Percentiles rank a stretch among this genome's conserved stretches.
These are phyloP conservation scores for Neocloeon triangulifer DNA, from an alignment of 1,140 invertebrate species.

Conservation along the genomic window DNA sequence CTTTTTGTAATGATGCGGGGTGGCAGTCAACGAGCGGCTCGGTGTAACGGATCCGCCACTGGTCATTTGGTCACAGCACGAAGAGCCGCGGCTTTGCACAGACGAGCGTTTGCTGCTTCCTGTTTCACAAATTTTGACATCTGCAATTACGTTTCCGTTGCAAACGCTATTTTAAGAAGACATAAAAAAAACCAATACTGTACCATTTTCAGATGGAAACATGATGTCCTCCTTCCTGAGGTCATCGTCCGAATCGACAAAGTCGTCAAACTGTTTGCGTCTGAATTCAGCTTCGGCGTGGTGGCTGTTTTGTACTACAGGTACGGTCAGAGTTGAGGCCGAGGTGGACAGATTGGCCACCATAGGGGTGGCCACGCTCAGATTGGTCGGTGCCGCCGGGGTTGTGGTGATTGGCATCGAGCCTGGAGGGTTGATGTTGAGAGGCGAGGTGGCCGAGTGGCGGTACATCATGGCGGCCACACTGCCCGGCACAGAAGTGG, in stretches of 20 bases:
- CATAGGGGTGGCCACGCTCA: too few relatives aligned
- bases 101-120: constrained; percentile 67
- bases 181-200: constrained; percentile 11
- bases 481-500: too few relatives aligned
- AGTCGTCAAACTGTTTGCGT: constrained; percentile 49
- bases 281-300: constrained; percentile 10
- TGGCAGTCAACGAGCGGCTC: constrained; percentile 78
- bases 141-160: constrained; percentile 6
- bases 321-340: not conserved
- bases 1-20: constrained; percentile 93
- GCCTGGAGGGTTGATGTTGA: too few relatives aligned
- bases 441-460: too few relatives aligned
- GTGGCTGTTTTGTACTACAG: constrained; percentile 2
- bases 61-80: too few relatives aligned
- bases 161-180: not conserved
- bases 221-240: constrained; percentile 65
- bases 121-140: constrained; percentile 14
- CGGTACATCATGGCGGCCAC: too few relatives aligned
- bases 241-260: constrained; percentile 73
- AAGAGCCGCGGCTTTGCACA: constrained; percentile 72
- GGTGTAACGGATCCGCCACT: too few relatives aligned
- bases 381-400: too few relatives aligned
- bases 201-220: constrained; percentile 51
- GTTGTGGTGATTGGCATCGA: too few relatives aligned
- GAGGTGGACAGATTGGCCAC: not conserved